Evolutionary conservation across 2,888 invertebrate genomes (phyloP), one percentile per base, ranked within the genome.

Genomic region (Drosophila acutilabella): DNA sequence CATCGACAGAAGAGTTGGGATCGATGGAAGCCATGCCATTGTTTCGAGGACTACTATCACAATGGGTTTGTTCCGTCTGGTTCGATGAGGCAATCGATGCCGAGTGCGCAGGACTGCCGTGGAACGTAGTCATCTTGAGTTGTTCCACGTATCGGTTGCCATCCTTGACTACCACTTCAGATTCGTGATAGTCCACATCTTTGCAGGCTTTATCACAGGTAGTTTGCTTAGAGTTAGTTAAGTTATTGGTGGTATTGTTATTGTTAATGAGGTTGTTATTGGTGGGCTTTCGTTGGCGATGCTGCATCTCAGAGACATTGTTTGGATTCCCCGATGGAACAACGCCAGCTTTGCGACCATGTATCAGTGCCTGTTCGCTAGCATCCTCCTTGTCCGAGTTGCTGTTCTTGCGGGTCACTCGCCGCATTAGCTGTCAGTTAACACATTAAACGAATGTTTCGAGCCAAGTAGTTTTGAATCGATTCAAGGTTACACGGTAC

Each of bases 61-160:
- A 90, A 78, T 88, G 80, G 47, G 90, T 91, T 89, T 89, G 87
- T 85, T 90, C 88, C 72, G 91, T 90, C 80, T 91, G 90, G 81
- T 89, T 90, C 64, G 90, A 91, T 80, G 88, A 87, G 73, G 85
- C 78, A 70, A 78, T 71, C 65, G 79, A 81, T 41, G 67, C 75
- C 67, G 88, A 85, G 58, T 87, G 75, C 41, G 88, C 77, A 10
- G 91, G 91, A 60, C 90, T 91, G 60, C 79, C 88, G 38, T 74
- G 78, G 59, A 81, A 88, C 53, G 78, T 77, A 51, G 88, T 58
- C 84, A 86, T 81, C 75, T 90, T 91, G 14, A 85, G 64, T 50
- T 80, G 81, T 52, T 86, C 88, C 64, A 81, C 80, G 20, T 79
- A 76, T 26, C 74, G 74, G 45, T 80, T 81, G 44, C 71, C 60